Conservation (phyloP, 2,113 vertebrate genomes). For the Acanthochromis polyacanthus region DNA sequence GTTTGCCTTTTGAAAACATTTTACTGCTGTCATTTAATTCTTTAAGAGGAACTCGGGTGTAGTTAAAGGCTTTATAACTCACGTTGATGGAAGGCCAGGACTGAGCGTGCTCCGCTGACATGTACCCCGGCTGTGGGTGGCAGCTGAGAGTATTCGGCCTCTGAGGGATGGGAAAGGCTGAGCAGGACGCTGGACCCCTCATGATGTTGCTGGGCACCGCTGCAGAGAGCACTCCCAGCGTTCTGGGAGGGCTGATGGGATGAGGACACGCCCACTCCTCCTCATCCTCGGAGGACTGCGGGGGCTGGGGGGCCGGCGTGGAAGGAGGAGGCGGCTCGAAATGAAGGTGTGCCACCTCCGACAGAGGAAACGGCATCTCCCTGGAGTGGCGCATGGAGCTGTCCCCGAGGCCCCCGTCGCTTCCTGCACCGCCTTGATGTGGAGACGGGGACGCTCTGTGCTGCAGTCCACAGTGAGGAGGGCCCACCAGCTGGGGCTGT, state of each 20-base stretch:
- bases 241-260: slow-evolving; percentile 89
- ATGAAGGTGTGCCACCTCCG: slow-evolving; percentile 90
- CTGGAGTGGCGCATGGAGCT: slow-evolving; percentile 85
- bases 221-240: slow-evolving; percentile 85
- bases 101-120: slow-evolving; percentile 92
- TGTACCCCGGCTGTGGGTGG: slow-evolving; percentile 85
- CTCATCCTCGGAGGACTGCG: slow-evolving; percentile 93
- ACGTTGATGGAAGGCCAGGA: slow-evolving; percentile 99
- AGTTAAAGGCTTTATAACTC: slow-evolving; percentile 71
- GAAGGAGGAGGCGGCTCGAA: slow-evolving; percentile 86
- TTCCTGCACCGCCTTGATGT: slow-evolving; percentile 67
- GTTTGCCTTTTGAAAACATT: too few relatives aligned
- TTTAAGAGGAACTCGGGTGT: background rate
- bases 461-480: slow-evolving; percentile 71
- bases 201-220: slow-evolving; percentile 84
- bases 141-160: slow-evolving; percentile 85
- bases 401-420: slow-evolving; percentile 77
- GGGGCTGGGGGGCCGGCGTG: slow-evolving; percentile 74
- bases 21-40: too few relatives aligned
- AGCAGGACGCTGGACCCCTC: slow-evolving; percentile 94
- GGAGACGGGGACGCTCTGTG: slow-evolving; percentile 70
- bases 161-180: slow-evolving; percentile 90
- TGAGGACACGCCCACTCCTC: slow-evolving; percentile 94
- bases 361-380: slow-evolving; percentile 90
- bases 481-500: slow-evolving; percentile 67